Percentiles rank a stretch among this genome's conserved stretches.
These are phyloP conservation scores for Muscicapa striata DNA, from an alignment of 2,797 vertebrate genomes.

Conservation along the genomic window DNA sequence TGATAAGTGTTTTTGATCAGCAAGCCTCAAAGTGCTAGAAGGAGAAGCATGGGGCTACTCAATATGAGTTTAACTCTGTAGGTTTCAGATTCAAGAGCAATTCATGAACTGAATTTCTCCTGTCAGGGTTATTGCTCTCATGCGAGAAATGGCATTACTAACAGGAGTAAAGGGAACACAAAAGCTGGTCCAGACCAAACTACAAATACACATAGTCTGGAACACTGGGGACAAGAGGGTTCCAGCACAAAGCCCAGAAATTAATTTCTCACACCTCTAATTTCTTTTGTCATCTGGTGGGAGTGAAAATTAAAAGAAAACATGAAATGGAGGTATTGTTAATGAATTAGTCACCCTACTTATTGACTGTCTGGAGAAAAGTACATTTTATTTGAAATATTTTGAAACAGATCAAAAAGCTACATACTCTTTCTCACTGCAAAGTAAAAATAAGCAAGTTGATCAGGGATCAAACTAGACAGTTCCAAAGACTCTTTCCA, in stretches of 20 bases:
- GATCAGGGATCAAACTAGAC: background rate
- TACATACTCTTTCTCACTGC: background rate
- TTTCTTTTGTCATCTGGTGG: background rate
- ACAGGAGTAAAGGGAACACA: background rate
- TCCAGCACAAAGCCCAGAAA: background rate
- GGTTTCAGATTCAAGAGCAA: background rate
- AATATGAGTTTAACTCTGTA: background rate
- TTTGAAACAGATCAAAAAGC: background rate
- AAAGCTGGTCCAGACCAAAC: background rate
- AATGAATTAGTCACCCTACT: background rate
- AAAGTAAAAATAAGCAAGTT: background rate
- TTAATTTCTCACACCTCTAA: background rate
- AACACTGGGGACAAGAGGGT: background rate
- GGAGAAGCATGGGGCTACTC: background rate
- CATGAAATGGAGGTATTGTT: background rate
- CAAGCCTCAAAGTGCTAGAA: constrained; percentile 1
- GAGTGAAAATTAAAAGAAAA: background rate
- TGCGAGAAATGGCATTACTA: background rate
- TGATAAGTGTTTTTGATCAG: constrained; percentile 41
- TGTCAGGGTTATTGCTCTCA: background rate
- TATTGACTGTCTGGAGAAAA: background rate
- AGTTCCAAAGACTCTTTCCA: background rate
- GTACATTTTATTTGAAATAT: background rate
- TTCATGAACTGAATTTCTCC: background rate
- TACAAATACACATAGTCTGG: background rate